Evolutionary conservation across 1,140 invertebrate genomes (phyloP), one percentile per base, ranked within the genome.

Genomic region (Euura lappo): DNA sequence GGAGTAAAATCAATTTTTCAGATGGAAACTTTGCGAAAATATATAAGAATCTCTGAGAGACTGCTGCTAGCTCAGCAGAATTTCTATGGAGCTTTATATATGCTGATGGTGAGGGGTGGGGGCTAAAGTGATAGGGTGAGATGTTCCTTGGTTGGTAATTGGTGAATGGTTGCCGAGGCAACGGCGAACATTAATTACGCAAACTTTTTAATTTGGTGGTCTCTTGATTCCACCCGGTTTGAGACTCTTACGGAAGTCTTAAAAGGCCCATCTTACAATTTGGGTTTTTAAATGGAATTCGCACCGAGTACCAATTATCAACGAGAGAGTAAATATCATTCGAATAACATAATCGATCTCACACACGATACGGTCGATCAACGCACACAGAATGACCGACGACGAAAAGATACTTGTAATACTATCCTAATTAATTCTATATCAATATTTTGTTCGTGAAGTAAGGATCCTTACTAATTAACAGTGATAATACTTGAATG

Each of bases 31-130:
- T 60, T 60, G 51, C 51, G 51, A 60, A 60, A 60, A 60, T 28
- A 28, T 28, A 28, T 60, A 60, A 60, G 51, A 60, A 60, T 60
- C 51, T 60, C 51, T 60, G 51, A 60, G 51, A 60, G 51, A 60
- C 13, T 60, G 51, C 51, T 60, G 51, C 51, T 11, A 60, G 51
- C 51, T 60, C 51, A 3, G 51, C 51, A n/a, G 51, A 60, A 60
- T 60, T 60, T 60, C 51, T 60, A 60, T 60, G 51, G 51, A n/a
- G 51, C 51, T 60, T 60, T 60, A 60, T n/a, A n/a, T 4, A 60
- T 1, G 28, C 28, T 28, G 28, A 28, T 28, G 28, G 28, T 1
- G 28, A 1, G 28, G 28, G 28, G 13, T 60, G 13, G 6, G 13
- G 2, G 51, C 51, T 60, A 3, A 1, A 60, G 51, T 60, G 13